Evolutionary conservation across 2,797 vertebrate genomes (phyloP), one percentile per base, ranked within the genome.

Genomic region (Myiothlypis coronata): DNA sequence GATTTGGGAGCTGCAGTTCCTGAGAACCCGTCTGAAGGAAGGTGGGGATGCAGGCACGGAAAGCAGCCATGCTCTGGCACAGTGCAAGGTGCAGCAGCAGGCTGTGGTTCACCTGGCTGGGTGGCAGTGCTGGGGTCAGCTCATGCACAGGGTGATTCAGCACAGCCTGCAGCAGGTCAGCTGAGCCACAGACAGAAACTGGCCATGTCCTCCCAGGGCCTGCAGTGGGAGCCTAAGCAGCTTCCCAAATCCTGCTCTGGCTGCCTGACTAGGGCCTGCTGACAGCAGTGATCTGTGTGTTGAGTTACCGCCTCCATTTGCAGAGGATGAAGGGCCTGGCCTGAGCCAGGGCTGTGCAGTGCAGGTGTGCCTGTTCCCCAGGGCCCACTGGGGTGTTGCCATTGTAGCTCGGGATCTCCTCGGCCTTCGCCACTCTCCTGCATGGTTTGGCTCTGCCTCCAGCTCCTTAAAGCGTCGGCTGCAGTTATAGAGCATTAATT

Each of bases 401-500:
- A 0, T 15, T 5, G 9, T 1, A 16, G 18, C 1, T 78, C 0
- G 2, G 72, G 5, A 11, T 81, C 83, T 82, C 59, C 94, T 44
- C 4, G 0, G 4, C 2, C 1, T 50, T 41, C 39, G 67, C 69
- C 28, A 1, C 77, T 50, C 60, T 44, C 16, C 1, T 13, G 44
- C 4, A 30, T 0, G 23, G 60, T 22, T 83, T 88, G 85, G 78
- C 78, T 72, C 71, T 67, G 74, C 74, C 83, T 79, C 27, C 64
- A 10, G 22, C 71, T 82, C 74, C 81, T 83, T 80, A 12, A 70
- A 77, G 81, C 23, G 5, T 61, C 47, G n/a, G 55, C 28, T 67
- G 70, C 65, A 70, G 76, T 89, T 91, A 34, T 1, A 68, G 37
- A 30, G 8, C 91, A 39, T 94, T 94, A 90, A 95, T 94, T 88